A percentile compares a stretch with the other conserved stretches of the same genome.
phyloP scores from a whole-genome alignment of 2,888 invertebrate species.

The Dendrolimus houi region DNA sequence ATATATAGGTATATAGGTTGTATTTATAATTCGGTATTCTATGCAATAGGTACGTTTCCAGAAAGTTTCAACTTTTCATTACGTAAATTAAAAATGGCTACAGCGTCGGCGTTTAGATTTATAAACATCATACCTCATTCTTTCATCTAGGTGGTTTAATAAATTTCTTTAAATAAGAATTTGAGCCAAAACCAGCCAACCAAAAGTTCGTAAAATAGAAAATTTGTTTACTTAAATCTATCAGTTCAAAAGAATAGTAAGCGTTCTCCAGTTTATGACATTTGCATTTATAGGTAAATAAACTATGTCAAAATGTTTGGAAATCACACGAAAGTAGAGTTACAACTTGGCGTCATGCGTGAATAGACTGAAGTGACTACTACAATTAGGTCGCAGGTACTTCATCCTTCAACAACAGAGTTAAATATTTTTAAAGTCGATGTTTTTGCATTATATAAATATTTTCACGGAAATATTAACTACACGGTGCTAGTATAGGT shows the following conservation, averaged over 20 bases:
- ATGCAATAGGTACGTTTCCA: not conserved
- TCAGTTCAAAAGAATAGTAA: conserved; percentile 1
- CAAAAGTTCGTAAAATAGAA: not conserved
- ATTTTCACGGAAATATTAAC: not conserved
- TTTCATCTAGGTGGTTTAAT: not conserved
- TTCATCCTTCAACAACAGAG: conserved; percentile 15
- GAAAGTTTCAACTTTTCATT: not conserved
- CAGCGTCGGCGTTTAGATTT: not conserved
- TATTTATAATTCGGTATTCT: not conserved
- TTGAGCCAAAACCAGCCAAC: not conserved
- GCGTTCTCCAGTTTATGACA: not conserved
- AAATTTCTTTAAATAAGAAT: not conserved
- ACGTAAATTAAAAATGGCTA: not conserved
- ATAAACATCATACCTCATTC: not conserved
- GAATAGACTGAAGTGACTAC: conserved; percentile 41
- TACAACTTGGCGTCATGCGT: conserved; percentile 31
- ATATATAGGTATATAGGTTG: too few species aligned
- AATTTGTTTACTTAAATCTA: not conserved
- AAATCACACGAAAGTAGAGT: conserved; percentile 47
- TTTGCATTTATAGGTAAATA: conserved; percentile 11
- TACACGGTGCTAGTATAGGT: too few species aligned
- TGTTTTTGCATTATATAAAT: too few species aligned
- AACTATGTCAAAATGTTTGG: conserved; percentile 46
- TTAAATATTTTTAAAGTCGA: conserved; percentile 3
- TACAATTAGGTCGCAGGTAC: conserved; percentile 29